Evolutionary conservation across 1,140 invertebrate species (phyloP).

Genomic region (Diorhabda carinulata): DNA sequence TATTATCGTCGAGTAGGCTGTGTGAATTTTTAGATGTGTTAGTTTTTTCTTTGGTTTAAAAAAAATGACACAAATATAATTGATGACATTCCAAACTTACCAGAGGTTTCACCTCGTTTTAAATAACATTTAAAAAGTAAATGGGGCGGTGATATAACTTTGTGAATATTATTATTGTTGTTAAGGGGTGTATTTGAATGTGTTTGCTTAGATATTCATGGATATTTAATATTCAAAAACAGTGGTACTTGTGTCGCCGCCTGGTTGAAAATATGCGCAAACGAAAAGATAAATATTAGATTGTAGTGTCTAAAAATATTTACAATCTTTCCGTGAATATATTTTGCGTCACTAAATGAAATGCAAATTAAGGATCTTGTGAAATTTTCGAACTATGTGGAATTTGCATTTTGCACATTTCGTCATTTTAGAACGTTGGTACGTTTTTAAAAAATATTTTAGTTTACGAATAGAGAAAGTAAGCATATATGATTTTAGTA

Average conservation of each 20-base stretch:
- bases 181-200: too few species aligned
- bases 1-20: too few species aligned
- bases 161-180: too few species aligned
- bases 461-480: background rate
- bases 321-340: conserved; percentile 41
- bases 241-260: conserved; percentile 37
- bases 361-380: conserved; percentile 19
- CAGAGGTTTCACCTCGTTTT: background rate
- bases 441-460: background rate
- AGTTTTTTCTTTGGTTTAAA: background rate
- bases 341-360: conserved; percentile 33
- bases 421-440: background rate
- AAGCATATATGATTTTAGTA: background rate
- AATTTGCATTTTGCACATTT: background rate
- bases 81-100: background rate
- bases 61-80: conserved; percentile 12
- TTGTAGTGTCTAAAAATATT: conserved; percentile 47
- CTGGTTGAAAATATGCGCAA: conserved; percentile 41
- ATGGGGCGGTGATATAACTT: too few species aligned
- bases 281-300: conserved; percentile 40
- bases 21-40: too few species aligned
- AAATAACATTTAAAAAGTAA: background rate
- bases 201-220: background rate
- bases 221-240: conserved; percentile 33
- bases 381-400: conserved; percentile 5